Percentiles rank a stretch among this genome's conserved stretches.
Evolutionary conservation across 2,797 vertebrate species (phyloP).

Genomic region (Cottoperca gobio): DNA sequence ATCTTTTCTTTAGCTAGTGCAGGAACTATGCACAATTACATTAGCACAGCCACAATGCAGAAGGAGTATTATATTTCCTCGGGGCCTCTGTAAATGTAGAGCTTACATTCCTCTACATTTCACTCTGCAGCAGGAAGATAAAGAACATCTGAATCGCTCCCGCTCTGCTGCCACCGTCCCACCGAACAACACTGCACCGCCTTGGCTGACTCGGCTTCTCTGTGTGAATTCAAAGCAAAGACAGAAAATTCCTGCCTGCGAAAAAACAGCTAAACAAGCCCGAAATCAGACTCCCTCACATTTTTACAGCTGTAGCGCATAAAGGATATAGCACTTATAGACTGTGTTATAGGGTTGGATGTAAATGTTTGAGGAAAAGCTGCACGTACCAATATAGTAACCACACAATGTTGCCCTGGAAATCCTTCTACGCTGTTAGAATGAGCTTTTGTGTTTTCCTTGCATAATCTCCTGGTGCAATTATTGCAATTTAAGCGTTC

Average conservation of each 20-base stretch:
- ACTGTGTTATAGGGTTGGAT: constrained; percentile 15
- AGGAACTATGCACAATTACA: constrained; percentile 82
- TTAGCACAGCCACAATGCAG: constrained; percentile 78
- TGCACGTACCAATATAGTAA: constrained; percentile 11
- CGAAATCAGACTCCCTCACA: constrained; percentile 29
- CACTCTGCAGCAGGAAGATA: constrained; percentile 77
- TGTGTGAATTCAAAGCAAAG: constrained; percentile 47
- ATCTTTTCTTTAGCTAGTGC: constrained; percentile 71
- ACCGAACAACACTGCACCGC: constrained; percentile 44
- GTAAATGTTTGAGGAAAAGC: constrained; percentile 20
- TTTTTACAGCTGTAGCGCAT: constrained; percentile 31
- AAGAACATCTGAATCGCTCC: constrained; percentile 74
- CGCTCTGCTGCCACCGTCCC: constrained; percentile 56
- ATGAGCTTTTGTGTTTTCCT: constrained; percentile 10
- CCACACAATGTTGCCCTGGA: constrained; percentile 20
- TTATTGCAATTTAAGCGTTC: constrained; percentile 26
- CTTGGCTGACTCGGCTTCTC: constrained; percentile 48
- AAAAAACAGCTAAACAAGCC: constrained; percentile 48
- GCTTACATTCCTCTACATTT: constrained; percentile 81
- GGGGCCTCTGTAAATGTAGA: constrained; percentile 74
- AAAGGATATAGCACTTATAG: constrained; percentile 9
- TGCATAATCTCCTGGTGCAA: constrained; percentile 3
- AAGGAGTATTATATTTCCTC: constrained; percentile 78
- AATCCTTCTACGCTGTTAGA: constrained; percentile 29
- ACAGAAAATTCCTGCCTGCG: constrained; percentile 39